Conservation (phyloP, 2,797 vertebrate species). For the Carapus acus region DNA sequence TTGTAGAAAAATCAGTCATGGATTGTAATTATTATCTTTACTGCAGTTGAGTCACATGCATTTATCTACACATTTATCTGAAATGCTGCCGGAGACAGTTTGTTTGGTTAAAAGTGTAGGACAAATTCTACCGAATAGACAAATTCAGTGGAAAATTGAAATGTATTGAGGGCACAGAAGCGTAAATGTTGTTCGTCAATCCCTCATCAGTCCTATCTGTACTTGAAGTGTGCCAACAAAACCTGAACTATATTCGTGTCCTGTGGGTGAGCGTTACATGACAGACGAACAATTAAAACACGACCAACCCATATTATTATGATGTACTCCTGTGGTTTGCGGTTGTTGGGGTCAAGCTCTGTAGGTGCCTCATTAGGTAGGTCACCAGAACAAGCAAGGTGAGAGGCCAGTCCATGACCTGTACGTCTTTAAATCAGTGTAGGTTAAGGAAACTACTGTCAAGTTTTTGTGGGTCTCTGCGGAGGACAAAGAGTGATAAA, state of each 20-base stretch:
- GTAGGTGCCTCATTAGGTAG: constrained; percentile 61
- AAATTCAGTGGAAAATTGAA: too few relatives aligned
- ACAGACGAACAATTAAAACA: constrained; percentile 31
- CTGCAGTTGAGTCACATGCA: background rate
- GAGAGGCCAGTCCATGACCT: constrained; percentile 30
- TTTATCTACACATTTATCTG: too few relatives aligned
- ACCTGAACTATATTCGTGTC: constrained; percentile 45
- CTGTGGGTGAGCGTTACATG: constrained; percentile 13
- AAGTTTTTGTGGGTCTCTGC: constrained; percentile 28
- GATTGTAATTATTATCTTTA: background rate
- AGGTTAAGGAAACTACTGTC: constrained; percentile 44
- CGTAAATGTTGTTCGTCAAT: background rate
- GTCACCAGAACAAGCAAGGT: constrained; percentile 42
- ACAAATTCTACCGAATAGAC: too few relatives aligned
- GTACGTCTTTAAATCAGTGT: constrained; percentile 38
- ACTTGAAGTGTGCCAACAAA: constrained; percentile 25
- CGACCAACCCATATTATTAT: too few relatives aligned
- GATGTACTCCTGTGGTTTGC: constrained; percentile 32
- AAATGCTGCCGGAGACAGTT: too few relatives aligned
- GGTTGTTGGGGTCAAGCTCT: constrained; percentile 49
- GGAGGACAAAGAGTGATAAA: constrained; percentile 51
- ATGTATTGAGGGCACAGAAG: too few relatives aligned
- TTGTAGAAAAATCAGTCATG: too few relatives aligned
- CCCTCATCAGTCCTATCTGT: constrained; percentile 18
- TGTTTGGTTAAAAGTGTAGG: too few relatives aligned